A percentile compares a stretch with the other conserved stretches of the same genome.
phyloP scores from a whole-genome alignment of 2,888 invertebrate genomes.

The Idaea biselata region DNA sequence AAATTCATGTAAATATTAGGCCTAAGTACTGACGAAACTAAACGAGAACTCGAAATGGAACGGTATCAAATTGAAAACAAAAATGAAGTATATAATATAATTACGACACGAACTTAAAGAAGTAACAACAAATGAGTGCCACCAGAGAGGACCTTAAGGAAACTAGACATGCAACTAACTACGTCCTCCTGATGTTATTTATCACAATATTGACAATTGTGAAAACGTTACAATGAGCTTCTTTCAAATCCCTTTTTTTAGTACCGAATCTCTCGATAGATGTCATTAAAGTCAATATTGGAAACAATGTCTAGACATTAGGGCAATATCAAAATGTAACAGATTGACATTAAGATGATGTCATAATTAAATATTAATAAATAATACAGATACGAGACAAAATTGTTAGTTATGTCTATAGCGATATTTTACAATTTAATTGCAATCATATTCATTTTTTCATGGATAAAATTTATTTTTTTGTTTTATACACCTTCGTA shows the following conservation, averaged over 20 bases:
- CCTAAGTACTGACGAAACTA: slow-evolving; percentile 65
- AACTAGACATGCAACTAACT: not conserved
- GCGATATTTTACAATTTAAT: too few relatives aligned
- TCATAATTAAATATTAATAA: too few relatives aligned
- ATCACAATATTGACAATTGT: slow-evolving; percentile 2
- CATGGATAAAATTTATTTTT: too few relatives aligned
- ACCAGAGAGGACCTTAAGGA: slow-evolving; percentile 26
- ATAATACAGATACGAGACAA: too few relatives aligned
- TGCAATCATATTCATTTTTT: too few relatives aligned
- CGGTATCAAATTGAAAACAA: slow-evolving; percentile 42
- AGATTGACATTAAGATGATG: too few relatives aligned
- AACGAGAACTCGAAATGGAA: slow-evolving; percentile 49
- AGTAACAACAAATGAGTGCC: slow-evolving; percentile 43
- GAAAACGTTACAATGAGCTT: not conserved
- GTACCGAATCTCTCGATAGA: slow-evolving; percentile 6
- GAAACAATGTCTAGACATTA: too few relatives aligned
- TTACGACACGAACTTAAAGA: slow-evolving; percentile 44
- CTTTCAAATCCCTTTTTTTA: too few relatives aligned
- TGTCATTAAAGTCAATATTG: too few relatives aligned
- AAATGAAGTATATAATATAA: slow-evolving; percentile 30
- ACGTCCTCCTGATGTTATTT: not conserved
- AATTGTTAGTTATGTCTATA: too few relatives aligned
- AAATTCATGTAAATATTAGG: slow-evolving; percentile 57
- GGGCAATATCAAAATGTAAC: too few relatives aligned
- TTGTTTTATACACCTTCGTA: too few relatives aligned